Conservation (phyloP, 92 coral and sea anemone species). For the Zoanthus sociatus region DNA sequence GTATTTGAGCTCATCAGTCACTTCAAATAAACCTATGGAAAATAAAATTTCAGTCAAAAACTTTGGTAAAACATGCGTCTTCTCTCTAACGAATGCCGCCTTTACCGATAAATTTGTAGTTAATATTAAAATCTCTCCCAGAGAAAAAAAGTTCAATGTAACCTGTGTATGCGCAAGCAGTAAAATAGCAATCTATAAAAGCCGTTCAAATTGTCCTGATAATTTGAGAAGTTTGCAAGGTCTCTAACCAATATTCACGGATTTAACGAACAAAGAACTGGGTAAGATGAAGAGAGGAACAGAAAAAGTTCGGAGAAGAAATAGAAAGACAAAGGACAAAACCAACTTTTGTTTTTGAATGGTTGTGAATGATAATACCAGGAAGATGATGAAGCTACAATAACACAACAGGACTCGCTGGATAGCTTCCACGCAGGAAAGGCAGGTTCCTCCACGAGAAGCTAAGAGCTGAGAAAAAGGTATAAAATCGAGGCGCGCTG, state of each 20-base stretch:
- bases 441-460: constrained; percentile 1
- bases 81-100: neutral
- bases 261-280: neutral
- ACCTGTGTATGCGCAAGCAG: constrained; percentile 9
- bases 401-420: neutral
- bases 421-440: neutral
- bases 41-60: constrained; percentile 13
- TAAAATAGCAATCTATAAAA: constrained; percentile 9
- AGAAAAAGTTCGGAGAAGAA: neutral
- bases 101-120: constrained; percentile 12
- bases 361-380: constrained; percentile 4
- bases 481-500: neutral
- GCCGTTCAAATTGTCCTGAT: neutral
- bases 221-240: neutral
- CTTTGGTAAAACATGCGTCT: constrained; percentile 17
- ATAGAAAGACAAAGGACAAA: constrained; percentile 1
- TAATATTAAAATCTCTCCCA: neutral
- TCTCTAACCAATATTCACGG: neutral
- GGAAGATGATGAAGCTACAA: neutral
- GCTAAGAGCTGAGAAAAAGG: neutral
- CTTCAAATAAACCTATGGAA: constrained; percentile 22
- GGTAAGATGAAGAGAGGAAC: neutral
- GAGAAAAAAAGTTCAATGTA: constrained; percentile 1
- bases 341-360: constrained; percentile 13
- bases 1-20: constrained; percentile 5